Conservation (phyloP, 2,888 invertebrate species). For the Chirona hameri region DNA sequence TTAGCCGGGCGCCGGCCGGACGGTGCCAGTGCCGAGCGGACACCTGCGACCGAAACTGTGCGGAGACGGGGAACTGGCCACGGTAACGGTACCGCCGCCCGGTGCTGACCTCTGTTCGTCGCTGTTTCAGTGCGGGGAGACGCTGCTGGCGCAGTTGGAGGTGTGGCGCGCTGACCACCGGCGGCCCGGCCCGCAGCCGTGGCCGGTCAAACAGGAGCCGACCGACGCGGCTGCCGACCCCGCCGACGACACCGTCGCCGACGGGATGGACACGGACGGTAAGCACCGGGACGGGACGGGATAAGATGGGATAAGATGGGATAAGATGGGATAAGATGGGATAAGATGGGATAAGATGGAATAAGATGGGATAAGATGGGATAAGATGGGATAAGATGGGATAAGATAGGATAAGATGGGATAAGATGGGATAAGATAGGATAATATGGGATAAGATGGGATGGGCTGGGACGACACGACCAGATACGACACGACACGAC, state of each 20-base stretch:
- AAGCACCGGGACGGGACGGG: background rate
- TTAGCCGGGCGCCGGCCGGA: background rate
- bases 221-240: background rate
- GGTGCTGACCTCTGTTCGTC: background rate
- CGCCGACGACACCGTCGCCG: background rate
- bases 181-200: background rate
- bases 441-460: background rate
- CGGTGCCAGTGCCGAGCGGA: too few species aligned
- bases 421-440: too few species aligned
- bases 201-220: slow-evolving; percentile 6
- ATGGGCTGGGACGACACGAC: background rate
- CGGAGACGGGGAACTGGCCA: too few species aligned
- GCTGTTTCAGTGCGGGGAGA: slow-evolving; percentile 59
- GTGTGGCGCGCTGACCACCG: slow-evolving; percentile 81
- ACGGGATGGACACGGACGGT: background rate
- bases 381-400: too few species aligned
- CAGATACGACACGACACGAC: too few species aligned
- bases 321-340: too few species aligned
- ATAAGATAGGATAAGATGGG: background rate
- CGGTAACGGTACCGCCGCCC: background rate
- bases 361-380: background rate
- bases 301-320: too few species aligned
- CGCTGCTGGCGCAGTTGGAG: slow-evolving; percentile 79
- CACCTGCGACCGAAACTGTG: too few species aligned
- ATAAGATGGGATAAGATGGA: too few species aligned